Evolutionary conservation across 2,113 vertebrate genomes (phyloP).

Genomic region (Sebastes fasciatus): DNA sequence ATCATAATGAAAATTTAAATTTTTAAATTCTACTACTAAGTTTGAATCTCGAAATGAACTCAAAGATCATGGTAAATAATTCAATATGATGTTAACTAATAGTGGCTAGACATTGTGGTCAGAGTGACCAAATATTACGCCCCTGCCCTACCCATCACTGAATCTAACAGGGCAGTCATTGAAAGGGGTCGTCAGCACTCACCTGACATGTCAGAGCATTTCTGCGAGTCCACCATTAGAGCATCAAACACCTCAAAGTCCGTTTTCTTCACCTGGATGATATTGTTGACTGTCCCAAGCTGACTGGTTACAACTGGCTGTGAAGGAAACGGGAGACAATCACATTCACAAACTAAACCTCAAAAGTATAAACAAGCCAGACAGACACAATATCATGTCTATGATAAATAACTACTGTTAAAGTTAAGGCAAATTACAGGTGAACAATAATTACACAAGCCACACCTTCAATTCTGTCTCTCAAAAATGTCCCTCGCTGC

Average conservation of each 20-base stretch:
- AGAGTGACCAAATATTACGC: too few relatives aligned
- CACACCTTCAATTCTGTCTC: neutral
- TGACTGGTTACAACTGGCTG: conserved; percentile 96
- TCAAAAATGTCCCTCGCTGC: neutral
- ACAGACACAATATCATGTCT: neutral
- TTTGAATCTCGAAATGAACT: neutral
- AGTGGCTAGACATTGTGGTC: too few relatives aligned
- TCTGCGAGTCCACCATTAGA: conserved; percentile 98
- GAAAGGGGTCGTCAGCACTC: neutral
- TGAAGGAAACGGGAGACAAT: neutral
- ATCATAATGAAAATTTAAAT: too few relatives aligned
- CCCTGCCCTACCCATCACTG: neutral
- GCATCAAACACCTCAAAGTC: conserved; percentile 99
- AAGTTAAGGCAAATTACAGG: neutral
- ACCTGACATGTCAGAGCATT: conserved; percentile 97
- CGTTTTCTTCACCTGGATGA: conserved; percentile 98
- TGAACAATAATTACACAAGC: neutral
- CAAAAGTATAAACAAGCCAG: neutral
- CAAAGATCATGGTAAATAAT: neutral
- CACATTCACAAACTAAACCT: neutral
- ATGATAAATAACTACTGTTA: neutral
- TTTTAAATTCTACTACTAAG: neutral
- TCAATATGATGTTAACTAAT: neutral
- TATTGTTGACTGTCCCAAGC: conserved; percentile 95
- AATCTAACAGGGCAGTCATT: neutral